Percentiles rank a stretch among this genome's conserved stretches.
These are phyloP conservation scores for Ophion ventricosus DNA, from an alignment of 2,888 invertebrate genomes.

Conservation along the genomic window DNA sequence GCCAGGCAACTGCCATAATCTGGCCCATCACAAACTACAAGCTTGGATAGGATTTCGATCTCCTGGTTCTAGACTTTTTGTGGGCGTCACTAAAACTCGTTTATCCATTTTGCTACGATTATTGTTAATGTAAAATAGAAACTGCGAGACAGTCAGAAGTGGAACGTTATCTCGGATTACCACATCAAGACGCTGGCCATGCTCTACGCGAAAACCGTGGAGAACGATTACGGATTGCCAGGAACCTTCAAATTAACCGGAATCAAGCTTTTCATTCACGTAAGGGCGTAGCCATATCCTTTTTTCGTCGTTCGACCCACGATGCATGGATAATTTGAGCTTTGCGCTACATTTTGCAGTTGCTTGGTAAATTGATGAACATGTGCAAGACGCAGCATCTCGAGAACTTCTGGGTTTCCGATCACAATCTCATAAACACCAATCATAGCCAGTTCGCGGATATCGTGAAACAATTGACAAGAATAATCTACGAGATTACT, in stretches of 20 bases:
- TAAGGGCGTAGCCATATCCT: constrained; percentile 58
- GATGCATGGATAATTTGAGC: constrained; percentile 1
- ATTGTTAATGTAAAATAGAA: constrained; percentile 79
- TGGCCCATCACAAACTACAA: too few relatives aligned
- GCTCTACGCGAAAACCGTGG: constrained; percentile 79
- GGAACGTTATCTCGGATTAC: constrained; percentile 85
- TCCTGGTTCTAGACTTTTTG: too few relatives aligned
- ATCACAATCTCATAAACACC: constrained; percentile 83
- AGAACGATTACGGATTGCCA: constrained; percentile 52
- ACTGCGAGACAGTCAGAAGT: constrained; percentile 83
- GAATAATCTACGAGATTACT: constrained; percentile 65
- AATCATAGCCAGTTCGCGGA: constrained; percentile 43
- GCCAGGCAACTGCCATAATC: too few relatives aligned
- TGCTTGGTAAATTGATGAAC: constrained; percentile 82
- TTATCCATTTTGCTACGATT: too few relatives aligned
- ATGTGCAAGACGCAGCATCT: constrained; percentile 79
- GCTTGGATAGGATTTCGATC: too few relatives aligned
- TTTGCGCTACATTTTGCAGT: constrained; percentile 69
- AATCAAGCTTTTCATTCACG: constrained; percentile 69
- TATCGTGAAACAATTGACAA: constrained; percentile 61
- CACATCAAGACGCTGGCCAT: constrained; percentile 85
- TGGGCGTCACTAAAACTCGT: too few relatives aligned
- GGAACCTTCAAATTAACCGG: constrained; percentile 32
- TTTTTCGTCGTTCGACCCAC: not conserved
- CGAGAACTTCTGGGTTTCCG: constrained; percentile 84